Conservation (phyloP, 2,888 invertebrate species). For the Amphipyra berbera region DNA sequence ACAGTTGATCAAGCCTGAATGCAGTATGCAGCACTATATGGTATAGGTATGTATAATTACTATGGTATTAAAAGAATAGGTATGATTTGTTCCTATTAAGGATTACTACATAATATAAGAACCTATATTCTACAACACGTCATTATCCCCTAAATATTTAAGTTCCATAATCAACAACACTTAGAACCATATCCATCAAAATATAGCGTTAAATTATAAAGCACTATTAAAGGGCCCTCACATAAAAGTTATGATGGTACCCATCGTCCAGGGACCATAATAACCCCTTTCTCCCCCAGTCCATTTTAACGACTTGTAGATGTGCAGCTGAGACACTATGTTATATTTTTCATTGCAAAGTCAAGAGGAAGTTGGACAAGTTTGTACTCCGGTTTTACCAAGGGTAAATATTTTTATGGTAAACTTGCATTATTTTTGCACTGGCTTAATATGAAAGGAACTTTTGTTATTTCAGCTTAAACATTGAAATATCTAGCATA, state of each 20-base stretch:
- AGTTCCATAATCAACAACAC: slow-evolving; percentile 24
- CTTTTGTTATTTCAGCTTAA: too few relatives aligned
- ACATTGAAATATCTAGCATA: too few relatives aligned
- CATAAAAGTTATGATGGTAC: slow-evolving; percentile 49
- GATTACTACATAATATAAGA: too few relatives aligned
- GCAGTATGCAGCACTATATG: too few relatives aligned
- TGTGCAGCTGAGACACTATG: slow-evolving; percentile 48
- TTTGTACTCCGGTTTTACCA: slow-evolving; percentile 29
- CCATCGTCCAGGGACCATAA: slow-evolving; percentile 38
- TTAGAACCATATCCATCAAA: slow-evolving; percentile 34
- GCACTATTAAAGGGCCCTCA: slow-evolving; percentile 41
- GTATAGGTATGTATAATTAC: too few relatives aligned
- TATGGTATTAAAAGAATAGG: too few relatives aligned
- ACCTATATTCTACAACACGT: not conserved
- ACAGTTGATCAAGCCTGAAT: too few relatives aligned
- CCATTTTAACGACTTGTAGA: slow-evolving; percentile 51
- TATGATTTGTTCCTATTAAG: too few relatives aligned
- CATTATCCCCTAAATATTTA: slow-evolving; percentile 25
- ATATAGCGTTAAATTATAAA: slow-evolving; percentile 40
- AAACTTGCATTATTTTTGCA: slow-evolving; percentile 16
- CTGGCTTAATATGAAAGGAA: slow-evolving; percentile 2
- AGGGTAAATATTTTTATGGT: slow-evolving; percentile 16
- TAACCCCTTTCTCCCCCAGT: slow-evolving; percentile 46
- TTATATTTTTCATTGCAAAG: slow-evolving; percentile 46
- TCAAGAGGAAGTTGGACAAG: slow-evolving; percentile 26